Percentiles rank a stretch among this genome's conserved stretches.
Evolutionary conservation across 2,797 vertebrate genomes (phyloP).

Genomic region (Schizopygopsis malacanthus): DNA sequence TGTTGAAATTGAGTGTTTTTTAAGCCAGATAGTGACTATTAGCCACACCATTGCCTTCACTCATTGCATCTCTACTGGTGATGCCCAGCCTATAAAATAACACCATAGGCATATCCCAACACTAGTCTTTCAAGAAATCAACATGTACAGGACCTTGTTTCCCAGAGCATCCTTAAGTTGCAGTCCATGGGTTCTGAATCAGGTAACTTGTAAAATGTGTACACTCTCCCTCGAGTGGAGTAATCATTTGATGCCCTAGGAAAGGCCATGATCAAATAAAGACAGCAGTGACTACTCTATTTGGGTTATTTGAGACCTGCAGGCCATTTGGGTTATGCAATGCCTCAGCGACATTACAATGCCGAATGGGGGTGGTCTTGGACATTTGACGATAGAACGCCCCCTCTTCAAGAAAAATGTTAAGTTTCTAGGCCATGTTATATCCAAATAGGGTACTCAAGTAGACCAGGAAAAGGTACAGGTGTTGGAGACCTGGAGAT

Average conservation of each 20-base stretch:
- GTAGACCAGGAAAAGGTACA: background rate
- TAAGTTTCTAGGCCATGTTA: background rate
- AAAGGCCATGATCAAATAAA: background rate
- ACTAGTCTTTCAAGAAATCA: background rate
- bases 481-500: background rate
- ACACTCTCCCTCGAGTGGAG: conserved; percentile 6
- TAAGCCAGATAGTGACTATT: background rate
- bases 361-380: background rate
- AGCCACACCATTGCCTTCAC: background rate
- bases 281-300: background rate
- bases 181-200: background rate
- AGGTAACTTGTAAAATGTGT: background rate
- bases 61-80: background rate
- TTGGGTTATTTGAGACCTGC: background rate
- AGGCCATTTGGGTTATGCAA: background rate
- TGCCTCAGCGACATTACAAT: background rate
- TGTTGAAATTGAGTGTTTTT: background rate
- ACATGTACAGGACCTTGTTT: background rate
- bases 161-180: background rate
- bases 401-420: background rate
- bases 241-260: background rate
- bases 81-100: background rate
- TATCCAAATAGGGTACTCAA: background rate
- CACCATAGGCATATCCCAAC: background rate
- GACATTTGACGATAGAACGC: background rate